A percentile compares a stretch with the other conserved stretches of the same genome.
phyloP scores from a whole-genome alignment of 2,797 vertebrate species.

The Acanthopagrus latus region DNA sequence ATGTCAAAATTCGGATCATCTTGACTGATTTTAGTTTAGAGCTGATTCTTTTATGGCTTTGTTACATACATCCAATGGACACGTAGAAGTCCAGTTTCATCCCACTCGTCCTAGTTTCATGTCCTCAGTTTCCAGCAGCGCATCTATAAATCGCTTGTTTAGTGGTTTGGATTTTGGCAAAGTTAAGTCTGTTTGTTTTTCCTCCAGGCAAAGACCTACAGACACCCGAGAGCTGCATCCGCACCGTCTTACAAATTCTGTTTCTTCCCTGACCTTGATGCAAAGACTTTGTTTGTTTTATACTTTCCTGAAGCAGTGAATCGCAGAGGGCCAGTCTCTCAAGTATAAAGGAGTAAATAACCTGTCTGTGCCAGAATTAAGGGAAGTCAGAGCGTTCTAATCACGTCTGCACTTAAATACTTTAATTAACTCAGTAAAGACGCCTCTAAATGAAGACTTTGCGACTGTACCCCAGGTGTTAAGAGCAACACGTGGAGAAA shows the following conservation, averaged over 20 bases:
- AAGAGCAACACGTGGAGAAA: constrained; percentile 7
- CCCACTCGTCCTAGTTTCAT: too few relatives aligned
- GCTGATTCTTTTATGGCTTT: neutral
- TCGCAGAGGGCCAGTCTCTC: neutral
- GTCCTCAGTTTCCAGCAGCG: neutral
- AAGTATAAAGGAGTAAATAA: neutral
- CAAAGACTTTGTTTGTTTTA: constrained; percentile 24
- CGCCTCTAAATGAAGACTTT: constrained; percentile 47
- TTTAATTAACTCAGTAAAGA: constrained; percentile 30
- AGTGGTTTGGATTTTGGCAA: neutral
- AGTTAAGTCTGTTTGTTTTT: neutral
- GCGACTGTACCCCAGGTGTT: constrained; percentile 5
- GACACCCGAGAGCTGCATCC: neutral
- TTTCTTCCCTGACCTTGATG: constrained; percentile 50
- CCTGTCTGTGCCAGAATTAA: neutral
- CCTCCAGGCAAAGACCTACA: neutral
- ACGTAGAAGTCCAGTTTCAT: neutral
- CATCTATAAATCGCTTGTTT: neutral
- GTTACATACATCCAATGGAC: neutral
- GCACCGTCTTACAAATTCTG: constrained; percentile 27
- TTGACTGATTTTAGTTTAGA: neutral
- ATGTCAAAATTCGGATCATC: neutral
- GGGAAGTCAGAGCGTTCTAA: constrained; percentile 32
- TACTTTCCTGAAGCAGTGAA: constrained; percentile 6
- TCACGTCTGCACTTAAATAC: constrained; percentile 25